Conservation (phyloP, 2,113 vertebrate genomes). For the Hippocampus guttulatus region DNA sequence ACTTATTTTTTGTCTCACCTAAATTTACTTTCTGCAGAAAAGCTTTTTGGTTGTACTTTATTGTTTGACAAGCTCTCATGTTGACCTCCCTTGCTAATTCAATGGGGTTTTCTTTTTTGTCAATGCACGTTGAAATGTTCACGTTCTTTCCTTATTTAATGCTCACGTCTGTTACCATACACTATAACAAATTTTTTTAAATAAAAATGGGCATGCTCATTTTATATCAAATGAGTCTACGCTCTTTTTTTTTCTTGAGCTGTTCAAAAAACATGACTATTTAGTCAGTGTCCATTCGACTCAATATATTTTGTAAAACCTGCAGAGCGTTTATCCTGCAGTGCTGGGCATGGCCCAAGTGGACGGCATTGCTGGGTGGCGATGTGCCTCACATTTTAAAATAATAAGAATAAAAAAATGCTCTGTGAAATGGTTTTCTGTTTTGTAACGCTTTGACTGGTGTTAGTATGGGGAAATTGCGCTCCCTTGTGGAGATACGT, state of each 20-base stretch:
- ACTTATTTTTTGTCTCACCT: not conserved
- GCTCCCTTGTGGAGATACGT: too few relatives aligned
- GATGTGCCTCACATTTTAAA: too few relatives aligned
- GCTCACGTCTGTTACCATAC: conserved; percentile 7
- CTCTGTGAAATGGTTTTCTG: too few relatives aligned
- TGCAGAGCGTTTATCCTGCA: too few relatives aligned
- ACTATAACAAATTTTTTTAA: conserved; percentile 22
- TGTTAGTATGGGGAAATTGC: too few relatives aligned
- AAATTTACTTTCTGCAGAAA: not conserved
- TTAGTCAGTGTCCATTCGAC: not conserved
- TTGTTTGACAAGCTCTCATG: not conserved
- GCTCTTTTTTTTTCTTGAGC: not conserved
- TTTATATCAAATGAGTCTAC: not conserved
- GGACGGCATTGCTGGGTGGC: too few relatives aligned
- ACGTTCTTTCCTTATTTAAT: not conserved
- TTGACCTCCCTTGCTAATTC: not conserved
- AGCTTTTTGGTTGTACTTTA: not conserved
- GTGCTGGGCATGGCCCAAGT: too few relatives aligned
- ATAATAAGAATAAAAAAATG: too few relatives aligned
- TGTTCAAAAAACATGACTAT: not conserved
- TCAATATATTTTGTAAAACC: not conserved
- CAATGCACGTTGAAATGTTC: conserved; percentile 6
- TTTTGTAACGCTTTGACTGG: too few relatives aligned
- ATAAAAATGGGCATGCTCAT: not conserved
- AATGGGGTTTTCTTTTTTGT: too few relatives aligned